Evolutionary conservation across 1,140 invertebrate species (phyloP).

Genomic region (Microplitis demolitor): DNA sequence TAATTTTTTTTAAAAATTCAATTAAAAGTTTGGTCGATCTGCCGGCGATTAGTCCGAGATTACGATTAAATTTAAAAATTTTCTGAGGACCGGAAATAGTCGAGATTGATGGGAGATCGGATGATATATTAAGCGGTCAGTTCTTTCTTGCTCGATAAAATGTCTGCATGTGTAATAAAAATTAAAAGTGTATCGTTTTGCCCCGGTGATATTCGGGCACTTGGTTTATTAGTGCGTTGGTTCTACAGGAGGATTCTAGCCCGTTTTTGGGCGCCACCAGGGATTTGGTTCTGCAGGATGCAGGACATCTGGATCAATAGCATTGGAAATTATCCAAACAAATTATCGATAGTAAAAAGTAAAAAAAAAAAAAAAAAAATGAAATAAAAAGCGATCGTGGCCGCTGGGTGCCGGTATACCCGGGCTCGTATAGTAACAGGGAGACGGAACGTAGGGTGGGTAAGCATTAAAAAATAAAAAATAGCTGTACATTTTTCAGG

Average conservation of each 20-base stretch:
- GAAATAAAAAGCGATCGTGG: background rate
- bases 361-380: constrained; percentile 28
- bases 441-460: constrained; percentile 44
- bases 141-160: too few relatives aligned
- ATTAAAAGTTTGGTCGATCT: too few relatives aligned
- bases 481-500: constrained; percentile 64
- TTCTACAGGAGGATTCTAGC: constrained; percentile 5
- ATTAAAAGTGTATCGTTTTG: constrained; percentile 51
- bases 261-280: constrained; percentile 38
- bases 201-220: constrained; percentile 50
- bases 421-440: constrained; percentile 58
- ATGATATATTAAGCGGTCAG: background rate
- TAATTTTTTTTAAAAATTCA: background rate
- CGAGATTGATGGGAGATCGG: background rate
- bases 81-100: too few relatives aligned
- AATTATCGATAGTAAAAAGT: constrained; percentile 62
- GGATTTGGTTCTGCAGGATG: constrained; percentile 59
- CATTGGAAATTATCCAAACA: constrained; percentile 64
- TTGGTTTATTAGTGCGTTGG: constrained; percentile 1
- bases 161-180: too few relatives aligned
- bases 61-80: too few relatives aligned
- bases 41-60: too few relatives aligned
- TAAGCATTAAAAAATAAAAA: constrained; percentile 64
- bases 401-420: background rate
- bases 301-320: constrained; percentile 61